phyloP scores from a whole-genome alignment of 2,113 vertebrate genomes.

The Marmota monax region DNA sequence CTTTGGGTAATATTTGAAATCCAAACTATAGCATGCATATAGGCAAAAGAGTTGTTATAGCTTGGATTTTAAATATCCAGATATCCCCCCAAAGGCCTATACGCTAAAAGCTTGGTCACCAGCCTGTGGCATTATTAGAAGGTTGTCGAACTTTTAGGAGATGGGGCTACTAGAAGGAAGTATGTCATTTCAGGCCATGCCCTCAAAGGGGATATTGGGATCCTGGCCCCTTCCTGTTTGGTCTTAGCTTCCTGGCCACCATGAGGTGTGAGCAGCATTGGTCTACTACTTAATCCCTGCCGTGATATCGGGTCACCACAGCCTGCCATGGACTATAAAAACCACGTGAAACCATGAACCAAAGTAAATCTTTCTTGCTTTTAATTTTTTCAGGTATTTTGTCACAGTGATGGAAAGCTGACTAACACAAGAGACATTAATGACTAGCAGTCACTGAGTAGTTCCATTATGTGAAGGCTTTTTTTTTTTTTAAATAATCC shows the following conservation, averaged over 20 bases:
- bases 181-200: neutral
- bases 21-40: neutral
- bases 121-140: neutral
- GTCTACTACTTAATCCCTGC: neutral
- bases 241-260: neutral
- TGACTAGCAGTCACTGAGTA: neutral
- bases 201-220: neutral
- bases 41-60: neutral
- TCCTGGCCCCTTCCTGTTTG: too few relatives aligned
- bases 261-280: neutral
- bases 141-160: neutral
- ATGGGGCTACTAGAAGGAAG: neutral
- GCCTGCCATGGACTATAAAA: neutral
- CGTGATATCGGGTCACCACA: neutral
- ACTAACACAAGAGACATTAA: neutral
- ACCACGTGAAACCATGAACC: neutral
- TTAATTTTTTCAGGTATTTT: neutral
- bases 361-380: neutral
- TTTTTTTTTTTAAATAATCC: neutral
- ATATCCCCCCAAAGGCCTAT: neutral
- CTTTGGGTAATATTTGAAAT: neutral
- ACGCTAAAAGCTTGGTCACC: neutral
- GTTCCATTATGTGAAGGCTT: neutral
- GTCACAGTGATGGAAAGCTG: neutral
- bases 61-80: neutral